phyloP scores from a whole-genome alignment of 1,140 invertebrate genomes.

The Physella acuta region DNA sequence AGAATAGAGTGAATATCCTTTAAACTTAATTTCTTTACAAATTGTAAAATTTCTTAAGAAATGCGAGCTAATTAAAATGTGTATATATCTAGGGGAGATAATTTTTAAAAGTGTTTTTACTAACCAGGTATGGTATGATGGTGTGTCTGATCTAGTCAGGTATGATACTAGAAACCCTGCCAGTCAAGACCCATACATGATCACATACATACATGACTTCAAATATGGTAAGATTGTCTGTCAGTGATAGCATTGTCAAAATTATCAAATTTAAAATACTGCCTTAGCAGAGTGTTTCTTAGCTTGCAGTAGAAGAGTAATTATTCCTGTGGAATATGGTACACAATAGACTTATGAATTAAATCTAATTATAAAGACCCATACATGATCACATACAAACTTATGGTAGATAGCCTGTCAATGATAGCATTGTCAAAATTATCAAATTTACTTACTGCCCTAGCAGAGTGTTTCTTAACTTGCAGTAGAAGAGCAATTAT shows the following conservation, averaged over 20 bases:
- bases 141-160: not conserved
- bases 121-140: not conserved
- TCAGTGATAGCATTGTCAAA: not conserved
- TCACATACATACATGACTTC: not conserved
- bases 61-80: too few species aligned
- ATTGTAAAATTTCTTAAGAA: too few species aligned
- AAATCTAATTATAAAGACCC: not conserved
- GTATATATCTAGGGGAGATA: too few species aligned
- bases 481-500: not conserved
- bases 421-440: not conserved
- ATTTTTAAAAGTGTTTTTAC: too few species aligned
- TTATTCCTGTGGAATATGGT: not conserved
- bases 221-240: not conserved
- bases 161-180: not conserved
- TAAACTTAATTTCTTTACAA: too few species aligned
- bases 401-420: not conserved
- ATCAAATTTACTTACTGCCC: not conserved
- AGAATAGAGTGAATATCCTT: too few species aligned
- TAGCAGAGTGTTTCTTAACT: not conserved
- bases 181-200: not conserved
- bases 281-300: not conserved
- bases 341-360: too few species aligned
- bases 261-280: not conserved
- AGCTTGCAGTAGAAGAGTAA: not conserved
- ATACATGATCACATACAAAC: not conserved